Percentiles rank a stretch among this genome's conserved stretches.
Conservation (phyloP, 2,888 invertebrate species). For the Germaria angustata region DNA sequence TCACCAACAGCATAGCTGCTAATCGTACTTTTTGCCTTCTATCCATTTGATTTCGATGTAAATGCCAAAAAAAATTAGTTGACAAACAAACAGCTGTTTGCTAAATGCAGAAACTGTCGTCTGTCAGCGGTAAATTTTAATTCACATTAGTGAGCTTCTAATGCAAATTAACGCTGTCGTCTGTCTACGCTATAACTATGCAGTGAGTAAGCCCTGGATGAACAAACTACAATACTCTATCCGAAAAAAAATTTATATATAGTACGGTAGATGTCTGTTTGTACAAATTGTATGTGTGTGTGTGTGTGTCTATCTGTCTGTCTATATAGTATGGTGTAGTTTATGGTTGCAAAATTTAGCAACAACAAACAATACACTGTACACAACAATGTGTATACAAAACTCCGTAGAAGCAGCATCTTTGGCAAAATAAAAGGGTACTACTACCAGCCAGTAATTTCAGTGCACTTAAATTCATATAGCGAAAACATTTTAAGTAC, state of each 20-base stretch:
- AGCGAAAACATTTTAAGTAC: conserved; percentile 57
- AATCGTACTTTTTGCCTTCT: no score
- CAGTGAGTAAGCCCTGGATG: conserved; percentile 47
- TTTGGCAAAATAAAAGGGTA: conserved; percentile 52
- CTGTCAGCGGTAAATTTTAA: no score
- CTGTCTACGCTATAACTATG: conserved; percentile 32
- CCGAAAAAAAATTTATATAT: not conserved
- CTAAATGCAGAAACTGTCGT: no score
- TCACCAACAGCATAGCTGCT: no score
- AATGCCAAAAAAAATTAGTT: no score
- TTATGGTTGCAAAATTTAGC: conserved; percentile 41
- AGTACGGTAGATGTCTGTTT: not conserved
- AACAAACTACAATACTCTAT: conserved; percentile 18
- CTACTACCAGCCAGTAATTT: conserved; percentile 36
- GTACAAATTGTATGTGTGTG: not conserved
- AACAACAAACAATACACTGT: conserved; percentile 45
- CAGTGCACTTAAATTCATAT: conserved; percentile 1
- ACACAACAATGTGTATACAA: conserved; percentile 41
- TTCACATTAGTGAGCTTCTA: no score
- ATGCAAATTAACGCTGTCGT: no score
- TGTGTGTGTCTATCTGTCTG: no score
- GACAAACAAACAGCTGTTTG: no score
- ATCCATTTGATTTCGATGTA: no score
- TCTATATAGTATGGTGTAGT: conserved; percentile 50
- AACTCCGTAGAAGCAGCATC: conserved; percentile 61